Evolutionary conservation across 2,888 invertebrate genomes (phyloP).

Genomic region (Harpalus rubripes): DNA sequence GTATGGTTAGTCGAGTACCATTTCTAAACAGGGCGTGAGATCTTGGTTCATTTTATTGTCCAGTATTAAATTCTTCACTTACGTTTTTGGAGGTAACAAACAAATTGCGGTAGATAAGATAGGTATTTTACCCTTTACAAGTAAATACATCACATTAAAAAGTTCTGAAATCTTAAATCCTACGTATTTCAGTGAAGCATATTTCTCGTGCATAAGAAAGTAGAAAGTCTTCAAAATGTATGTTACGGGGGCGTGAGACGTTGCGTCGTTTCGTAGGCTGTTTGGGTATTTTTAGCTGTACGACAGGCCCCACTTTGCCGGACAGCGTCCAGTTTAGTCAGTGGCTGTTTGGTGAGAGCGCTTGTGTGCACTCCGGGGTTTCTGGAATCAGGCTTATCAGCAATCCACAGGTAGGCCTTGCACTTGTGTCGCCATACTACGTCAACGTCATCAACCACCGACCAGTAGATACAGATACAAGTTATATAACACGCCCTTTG

Average conservation of each 20-base stretch:
- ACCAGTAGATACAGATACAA: conserved; percentile 1
- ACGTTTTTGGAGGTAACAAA: no score
- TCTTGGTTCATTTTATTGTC: no score
- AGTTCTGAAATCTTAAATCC: no score
- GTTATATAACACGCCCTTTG: conserved; percentile 37
- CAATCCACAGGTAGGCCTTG: conserved; percentile 63
- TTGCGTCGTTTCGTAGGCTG: conserved; percentile 41
- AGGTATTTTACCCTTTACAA: no score
- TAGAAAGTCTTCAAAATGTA: conserved; percentile 7
- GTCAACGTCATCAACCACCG: conserved; percentile 35
- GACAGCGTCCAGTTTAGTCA: conserved; percentile 64
- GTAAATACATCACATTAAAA: no score
- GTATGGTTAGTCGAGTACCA: no score
- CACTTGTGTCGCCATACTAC: conserved; percentile 38
- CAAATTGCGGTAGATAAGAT: no score
- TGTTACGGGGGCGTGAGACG: conserved; percentile 31
- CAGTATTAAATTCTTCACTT: no score
- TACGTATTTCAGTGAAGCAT: not conserved
- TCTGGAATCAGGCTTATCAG: conserved; percentile 48
- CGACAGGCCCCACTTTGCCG: conserved; percentile 34
- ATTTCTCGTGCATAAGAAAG: conserved; percentile 4
- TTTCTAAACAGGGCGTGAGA: no score
- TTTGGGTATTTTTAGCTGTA: conserved; percentile 32
- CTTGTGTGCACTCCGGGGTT: conserved; percentile 50
- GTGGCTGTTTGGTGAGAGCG: conserved; percentile 65